These are phyloP conservation scores for Myripristis jacobus DNA, from an alignment of 2,797 vertebrate genomes.

Conservation along the genomic window DNA sequence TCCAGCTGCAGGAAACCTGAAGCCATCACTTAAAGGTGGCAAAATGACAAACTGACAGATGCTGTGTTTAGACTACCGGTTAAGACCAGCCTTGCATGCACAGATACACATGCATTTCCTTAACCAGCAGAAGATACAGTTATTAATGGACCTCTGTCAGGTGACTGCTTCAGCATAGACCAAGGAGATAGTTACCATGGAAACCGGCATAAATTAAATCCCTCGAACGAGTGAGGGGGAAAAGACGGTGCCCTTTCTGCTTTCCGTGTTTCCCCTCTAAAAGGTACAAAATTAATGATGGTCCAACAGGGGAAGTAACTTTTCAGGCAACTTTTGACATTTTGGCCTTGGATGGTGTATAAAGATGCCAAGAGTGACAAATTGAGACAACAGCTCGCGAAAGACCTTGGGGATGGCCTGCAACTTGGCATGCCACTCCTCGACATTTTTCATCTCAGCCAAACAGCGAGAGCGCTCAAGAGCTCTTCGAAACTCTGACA, in stretches of 20 bases:
- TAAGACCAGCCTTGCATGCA: conserved; percentile 84
- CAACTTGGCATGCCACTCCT: conserved; percentile 35
- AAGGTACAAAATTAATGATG: conserved; percentile 75
- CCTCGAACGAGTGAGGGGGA: conserved; percentile 80
- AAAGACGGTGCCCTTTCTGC: conserved; percentile 75
- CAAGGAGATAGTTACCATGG: conserved; percentile 93
- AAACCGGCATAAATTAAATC: conserved; percentile 89
- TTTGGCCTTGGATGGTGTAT: conserved; percentile 61
- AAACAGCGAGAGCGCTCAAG: conserved; percentile 57
- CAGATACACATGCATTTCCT: conserved; percentile 73
- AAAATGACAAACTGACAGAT: conserved; percentile 90
- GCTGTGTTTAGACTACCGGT: conserved; percentile 87
- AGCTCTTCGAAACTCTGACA: conserved; percentile 51
- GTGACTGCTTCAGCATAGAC: conserved; percentile 87
- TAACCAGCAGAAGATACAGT: conserved; percentile 74
- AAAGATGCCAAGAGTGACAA: conserved; percentile 76
- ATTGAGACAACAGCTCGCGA: conserved; percentile 60
- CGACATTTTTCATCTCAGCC: conserved; percentile 61
- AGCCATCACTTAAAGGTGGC: conserved; percentile 90
- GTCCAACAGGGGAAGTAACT: conserved; percentile 74
- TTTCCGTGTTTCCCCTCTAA: conserved; percentile 64
- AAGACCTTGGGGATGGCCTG: conserved; percentile 64
- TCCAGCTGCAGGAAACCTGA: conserved; percentile 88
- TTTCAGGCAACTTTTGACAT: conserved; percentile 72
- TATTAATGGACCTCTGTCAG: conserved; percentile 91